A percentile compares a stretch with the other conserved stretches of the same genome.
These are phyloP conservation scores for Amazona guildingii DNA, from an alignment of 2,113 vertebrate species.

Conservation along the genomic window DNA sequence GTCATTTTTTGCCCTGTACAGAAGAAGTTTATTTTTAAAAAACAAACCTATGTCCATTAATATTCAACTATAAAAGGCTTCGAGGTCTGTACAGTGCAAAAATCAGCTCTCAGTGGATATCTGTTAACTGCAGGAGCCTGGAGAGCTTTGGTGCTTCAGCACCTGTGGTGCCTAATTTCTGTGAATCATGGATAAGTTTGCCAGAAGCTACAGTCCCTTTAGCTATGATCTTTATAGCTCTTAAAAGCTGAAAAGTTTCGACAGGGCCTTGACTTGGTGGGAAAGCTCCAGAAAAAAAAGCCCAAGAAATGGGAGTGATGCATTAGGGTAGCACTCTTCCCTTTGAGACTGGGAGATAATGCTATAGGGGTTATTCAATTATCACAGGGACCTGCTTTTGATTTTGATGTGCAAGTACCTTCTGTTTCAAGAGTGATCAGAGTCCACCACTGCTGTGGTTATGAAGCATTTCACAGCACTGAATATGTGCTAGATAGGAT, in stretches of 20 bases:
- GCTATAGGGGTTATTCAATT: not conserved
- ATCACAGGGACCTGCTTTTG: not conserved
- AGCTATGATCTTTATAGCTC: not conserved
- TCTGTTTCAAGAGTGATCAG: not conserved
- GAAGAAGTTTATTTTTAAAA: not conserved
- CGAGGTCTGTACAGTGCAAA: not conserved
- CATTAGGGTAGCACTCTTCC: not conserved
- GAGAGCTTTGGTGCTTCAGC: not conserved
- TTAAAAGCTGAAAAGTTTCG: slow-evolving; percentile 8
- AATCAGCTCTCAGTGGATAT: not conserved
- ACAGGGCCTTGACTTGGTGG: not conserved
- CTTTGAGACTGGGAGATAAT: not conserved
- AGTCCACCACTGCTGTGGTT: not conserved
- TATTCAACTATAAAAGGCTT: not conserved
- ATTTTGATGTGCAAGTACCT: not conserved
- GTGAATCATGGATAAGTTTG: not conserved
- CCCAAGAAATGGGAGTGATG: not conserved
- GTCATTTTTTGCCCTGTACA: not conserved
- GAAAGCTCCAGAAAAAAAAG: not conserved
- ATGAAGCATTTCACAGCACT: not conserved
- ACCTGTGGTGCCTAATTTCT: not conserved
- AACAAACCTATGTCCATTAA: not conserved
- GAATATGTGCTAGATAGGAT: not conserved
- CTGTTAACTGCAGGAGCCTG: not conserved
- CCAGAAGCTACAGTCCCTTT: not conserved